Conservation (phyloP, 2,113 vertebrate species). For the Misgurnus anguillicaudatus region DNA sequence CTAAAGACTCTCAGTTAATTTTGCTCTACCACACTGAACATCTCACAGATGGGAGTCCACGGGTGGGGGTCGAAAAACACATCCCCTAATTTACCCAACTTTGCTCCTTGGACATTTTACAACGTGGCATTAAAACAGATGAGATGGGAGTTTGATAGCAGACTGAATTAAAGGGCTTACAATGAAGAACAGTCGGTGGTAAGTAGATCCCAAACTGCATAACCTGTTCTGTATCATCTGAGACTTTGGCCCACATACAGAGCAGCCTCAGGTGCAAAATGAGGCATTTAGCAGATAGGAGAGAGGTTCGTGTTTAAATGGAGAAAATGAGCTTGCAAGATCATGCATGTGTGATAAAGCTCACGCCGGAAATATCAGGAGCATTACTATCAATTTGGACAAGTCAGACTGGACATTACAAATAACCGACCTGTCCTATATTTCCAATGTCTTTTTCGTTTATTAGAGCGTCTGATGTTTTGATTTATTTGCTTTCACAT, state of each 20-base stretch:
- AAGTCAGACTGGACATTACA: background rate
- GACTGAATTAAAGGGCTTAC: slow-evolving; percentile 46
- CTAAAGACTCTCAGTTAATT: slow-evolving; percentile 45
- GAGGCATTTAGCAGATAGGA: background rate
- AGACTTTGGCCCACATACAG: slow-evolving; percentile 23
- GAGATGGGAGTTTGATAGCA: slow-evolving; percentile 50
- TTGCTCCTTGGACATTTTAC: slow-evolving; percentile 47
- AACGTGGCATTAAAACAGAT: slow-evolving; percentile 56
- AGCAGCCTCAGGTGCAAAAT: slow-evolving; percentile 7
- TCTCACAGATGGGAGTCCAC: slow-evolving; percentile 61
- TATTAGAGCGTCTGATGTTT: slow-evolving; percentile 26
- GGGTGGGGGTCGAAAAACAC: slow-evolving; percentile 50
- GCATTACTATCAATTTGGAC: slow-evolving; percentile 20
- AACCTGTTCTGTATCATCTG: slow-evolving; percentile 16
- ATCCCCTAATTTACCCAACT: slow-evolving; percentile 41
- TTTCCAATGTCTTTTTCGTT: slow-evolving; percentile 23
- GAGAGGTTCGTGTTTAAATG: background rate
- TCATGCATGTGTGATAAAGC: background rate
- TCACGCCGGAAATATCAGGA: slow-evolving; percentile 5
- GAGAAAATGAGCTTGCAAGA: slow-evolving; percentile 13
- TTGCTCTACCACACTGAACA: slow-evolving; percentile 18
- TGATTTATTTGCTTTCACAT: slow-evolving; percentile 19
- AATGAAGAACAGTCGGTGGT: slow-evolving; percentile 20
- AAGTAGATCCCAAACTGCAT: slow-evolving; percentile 29
- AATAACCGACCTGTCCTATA: background rate